Evolutionary conservation across 2,888 invertebrate species (phyloP), one percentile per base, ranked within the genome.

Genomic region (Tubulanus polymorphus): DNA sequence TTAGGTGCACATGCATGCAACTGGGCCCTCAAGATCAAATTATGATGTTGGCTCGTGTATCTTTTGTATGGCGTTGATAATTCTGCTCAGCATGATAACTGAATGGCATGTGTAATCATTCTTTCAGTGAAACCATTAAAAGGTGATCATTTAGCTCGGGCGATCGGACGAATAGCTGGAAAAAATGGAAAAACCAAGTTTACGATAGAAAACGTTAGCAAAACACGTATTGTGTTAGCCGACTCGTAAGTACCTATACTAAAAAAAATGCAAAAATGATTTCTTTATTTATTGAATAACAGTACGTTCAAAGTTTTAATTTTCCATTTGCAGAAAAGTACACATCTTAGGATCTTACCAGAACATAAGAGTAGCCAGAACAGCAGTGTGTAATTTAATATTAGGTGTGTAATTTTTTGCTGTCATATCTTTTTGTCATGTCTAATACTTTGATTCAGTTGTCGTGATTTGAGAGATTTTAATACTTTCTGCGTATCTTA

Each of bases 161-260:
- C 97, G 0, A 91, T 99, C 65, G 99, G 95, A n/a, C 85, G 99
- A 55, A 82, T 99, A 37, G 99, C 99, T 1, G 99, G 99, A 1
- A 96, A 97, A 82, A 92, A 93, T 25, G 96, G 96, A 26, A 85
- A 93, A 60, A 99, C 96, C 1, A 97, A 96, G 78, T 95, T 91
- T 75, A 95, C 96, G 0, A 97, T 99, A 70, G 99, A 99, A 82
- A 99, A 99, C 80, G 93, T 91, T 0, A 99, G 97, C 0, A 96
- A 95, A 82, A 97, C 97, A 0, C 86, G 99, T 76, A 95, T 99
- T 73, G 93, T 99, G 26, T 82, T 99, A 60, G 97, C 97, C 23
- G 96, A 97, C 74, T 88, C 63, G 76, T 76, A 64, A 54, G 60
- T 53, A 32, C 37, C 20, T 51, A 18, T 12, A 8, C 15, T 58